Evolutionary conservation across 2,888 invertebrate species (phyloP).

Genomic region (Hypena proboscidalis): DNA sequence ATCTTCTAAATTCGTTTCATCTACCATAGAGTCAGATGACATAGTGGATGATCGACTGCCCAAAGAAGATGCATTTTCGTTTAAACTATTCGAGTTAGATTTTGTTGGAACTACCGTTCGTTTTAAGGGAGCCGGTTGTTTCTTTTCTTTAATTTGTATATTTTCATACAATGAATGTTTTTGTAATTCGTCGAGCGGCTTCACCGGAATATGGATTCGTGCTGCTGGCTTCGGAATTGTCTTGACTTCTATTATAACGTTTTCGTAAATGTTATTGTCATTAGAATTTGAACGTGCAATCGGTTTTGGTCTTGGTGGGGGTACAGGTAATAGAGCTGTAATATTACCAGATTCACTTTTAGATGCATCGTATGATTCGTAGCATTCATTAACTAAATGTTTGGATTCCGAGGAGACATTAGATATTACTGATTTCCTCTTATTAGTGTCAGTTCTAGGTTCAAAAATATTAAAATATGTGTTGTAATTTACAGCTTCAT

Average conservation of each 20-base stretch:
- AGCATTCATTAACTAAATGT: constrained; percentile 73
- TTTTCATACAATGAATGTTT: constrained; percentile 72
- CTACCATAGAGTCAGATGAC: constrained; percentile 76
- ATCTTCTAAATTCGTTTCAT: constrained; percentile 79
- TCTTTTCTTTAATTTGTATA: constrained; percentile 54
- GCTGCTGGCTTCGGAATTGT: constrained; percentile 68
- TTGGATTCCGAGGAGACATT: constrained; percentile 61
- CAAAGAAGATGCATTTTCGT: constrained; percentile 48
- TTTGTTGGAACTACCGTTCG: constrained; percentile 51
- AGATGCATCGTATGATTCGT: constrained; percentile 72
- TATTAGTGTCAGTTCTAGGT: constrained; percentile 53
- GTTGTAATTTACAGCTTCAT: constrained; percentile 62
- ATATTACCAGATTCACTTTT: constrained; percentile 38
- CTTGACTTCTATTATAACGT: constrained; percentile 55
- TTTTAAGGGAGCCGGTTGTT: constrained; percentile 62
- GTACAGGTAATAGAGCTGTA: constrained; percentile 55
- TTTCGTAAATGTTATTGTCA: constrained; percentile 69
- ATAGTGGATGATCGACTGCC: constrained; percentile 68
- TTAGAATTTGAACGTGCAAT: constrained; percentile 31
- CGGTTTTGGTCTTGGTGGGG: constrained; percentile 62
- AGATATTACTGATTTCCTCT: constrained; percentile 57
- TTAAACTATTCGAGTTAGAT: constrained; percentile 45
- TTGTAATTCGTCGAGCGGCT: constrained; percentile 51
- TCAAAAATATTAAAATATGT: constrained; percentile 69
- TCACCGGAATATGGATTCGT: constrained; percentile 66